These are phyloP conservation scores for Caenorhabditis sinica DNA, from an alignment of 2,888 invertebrate genomes.

Conservation along the genomic window DNA sequence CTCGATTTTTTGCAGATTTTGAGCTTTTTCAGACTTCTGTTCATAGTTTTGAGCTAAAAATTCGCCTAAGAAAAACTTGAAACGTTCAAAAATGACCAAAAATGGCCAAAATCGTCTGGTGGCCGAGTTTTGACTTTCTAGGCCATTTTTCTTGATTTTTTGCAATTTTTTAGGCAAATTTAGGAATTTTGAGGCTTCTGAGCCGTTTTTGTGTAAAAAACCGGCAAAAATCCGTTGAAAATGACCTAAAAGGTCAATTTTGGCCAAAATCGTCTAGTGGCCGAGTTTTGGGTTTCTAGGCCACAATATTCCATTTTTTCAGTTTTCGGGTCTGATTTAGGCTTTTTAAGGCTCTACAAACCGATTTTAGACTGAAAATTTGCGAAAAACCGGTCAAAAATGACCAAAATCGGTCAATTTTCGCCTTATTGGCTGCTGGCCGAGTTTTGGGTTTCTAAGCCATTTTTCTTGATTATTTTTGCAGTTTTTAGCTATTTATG, in stretches of 20 bases:
- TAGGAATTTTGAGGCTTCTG: background rate
- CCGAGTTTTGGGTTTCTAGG: background rate
- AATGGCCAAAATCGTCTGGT: background rate
- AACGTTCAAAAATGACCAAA: no score
- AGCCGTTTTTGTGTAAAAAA: background rate
- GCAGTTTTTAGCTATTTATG: background rate
- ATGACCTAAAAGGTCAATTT: background rate
- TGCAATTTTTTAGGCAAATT: background rate
- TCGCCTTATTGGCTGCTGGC: background rate
- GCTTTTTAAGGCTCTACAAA: no score
- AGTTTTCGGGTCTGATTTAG: no score
- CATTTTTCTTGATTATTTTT: background rate
- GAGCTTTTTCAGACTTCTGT: no score
- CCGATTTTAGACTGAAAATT: no score
- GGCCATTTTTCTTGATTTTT: background rate
- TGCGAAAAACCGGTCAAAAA: background rate
- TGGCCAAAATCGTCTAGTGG: background rate
- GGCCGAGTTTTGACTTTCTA: conserved; percentile 9
- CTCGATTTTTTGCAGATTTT: no score
- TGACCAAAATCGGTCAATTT: background rate
- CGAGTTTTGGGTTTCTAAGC: background rate
- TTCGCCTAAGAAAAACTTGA: no score
- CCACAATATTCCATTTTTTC: background rate
- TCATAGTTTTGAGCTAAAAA: no score
- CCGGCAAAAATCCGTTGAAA: background rate